phyloP scores from a whole-genome alignment of 2,797 vertebrate species.

The Pseudopleuronectes americanus region DNA sequence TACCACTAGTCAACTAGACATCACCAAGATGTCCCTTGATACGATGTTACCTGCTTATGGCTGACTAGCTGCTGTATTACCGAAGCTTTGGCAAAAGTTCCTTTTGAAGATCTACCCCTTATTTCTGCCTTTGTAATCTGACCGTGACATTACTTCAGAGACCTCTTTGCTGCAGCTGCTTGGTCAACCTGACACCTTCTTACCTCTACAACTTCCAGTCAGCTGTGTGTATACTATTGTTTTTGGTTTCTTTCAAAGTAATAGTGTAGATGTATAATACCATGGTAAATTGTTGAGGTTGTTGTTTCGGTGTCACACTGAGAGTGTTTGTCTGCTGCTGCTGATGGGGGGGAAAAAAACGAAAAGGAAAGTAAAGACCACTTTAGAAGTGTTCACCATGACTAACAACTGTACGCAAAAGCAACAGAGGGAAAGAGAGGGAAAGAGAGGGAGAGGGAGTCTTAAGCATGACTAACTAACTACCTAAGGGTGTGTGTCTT shows the following conservation, averaged over 20 bases:
- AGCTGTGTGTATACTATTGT: background rate
- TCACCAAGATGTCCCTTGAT: no score
- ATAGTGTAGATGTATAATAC: no score
- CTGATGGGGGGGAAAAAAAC: background rate
- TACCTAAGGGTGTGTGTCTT: conserved; percentile 36
- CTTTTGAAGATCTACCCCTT: background rate
- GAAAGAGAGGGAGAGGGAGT: background rate
- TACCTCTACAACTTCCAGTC: no score
- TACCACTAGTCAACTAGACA: no score
- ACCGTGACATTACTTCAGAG: no score
- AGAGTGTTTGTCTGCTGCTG: background rate
- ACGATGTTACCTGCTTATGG: no score
- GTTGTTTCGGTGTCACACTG: background rate
- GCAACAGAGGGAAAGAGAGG: background rate
- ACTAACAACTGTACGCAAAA: conserved; percentile 17
- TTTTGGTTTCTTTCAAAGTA: no score
- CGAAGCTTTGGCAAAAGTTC: background rate
- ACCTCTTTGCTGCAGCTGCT: no score
- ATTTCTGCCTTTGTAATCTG: no score
- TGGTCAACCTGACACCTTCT: no score
- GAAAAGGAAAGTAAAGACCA: background rate
- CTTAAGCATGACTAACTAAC: conserved; percentile 42
- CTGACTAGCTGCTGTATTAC: background rate
- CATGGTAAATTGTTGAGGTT: no score
- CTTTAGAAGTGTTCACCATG: conserved; percentile 27